Percentiles rank a stretch among this genome's conserved stretches.
Conservation (phyloP, 2,888 invertebrate species). For the Eupsilia transversa region DNA sequence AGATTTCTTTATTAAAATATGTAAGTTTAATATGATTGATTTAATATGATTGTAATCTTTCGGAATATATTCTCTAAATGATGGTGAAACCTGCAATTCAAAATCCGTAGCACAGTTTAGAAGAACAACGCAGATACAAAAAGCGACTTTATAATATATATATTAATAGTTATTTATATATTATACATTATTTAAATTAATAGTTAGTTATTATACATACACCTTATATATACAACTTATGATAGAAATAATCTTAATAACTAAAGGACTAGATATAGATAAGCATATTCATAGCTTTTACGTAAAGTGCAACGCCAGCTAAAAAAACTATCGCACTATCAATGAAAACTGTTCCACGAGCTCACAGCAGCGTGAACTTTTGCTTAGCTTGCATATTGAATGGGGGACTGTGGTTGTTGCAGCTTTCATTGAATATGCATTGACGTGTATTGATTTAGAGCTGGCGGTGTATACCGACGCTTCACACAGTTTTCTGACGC, state of each 20-base stretch:
- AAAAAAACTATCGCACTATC: background rate
- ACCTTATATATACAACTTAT: too few species aligned
- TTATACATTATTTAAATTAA: too few species aligned
- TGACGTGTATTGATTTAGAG: conserved; percentile 46
- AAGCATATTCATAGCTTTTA: background rate
- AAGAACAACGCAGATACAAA: background rate
- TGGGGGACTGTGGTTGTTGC: conserved; percentile 8
- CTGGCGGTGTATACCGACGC: background rate
- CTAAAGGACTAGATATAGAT: too few species aligned
- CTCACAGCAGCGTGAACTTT: conserved; percentile 8
- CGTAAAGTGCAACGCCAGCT: background rate
- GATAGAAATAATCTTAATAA: too few species aligned
- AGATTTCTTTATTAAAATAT: too few species aligned
- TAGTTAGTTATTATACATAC: too few species aligned
- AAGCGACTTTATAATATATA: background rate
- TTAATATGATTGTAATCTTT: too few species aligned
- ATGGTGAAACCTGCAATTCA: background rate
- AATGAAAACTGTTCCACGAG: conserved; percentile 21
- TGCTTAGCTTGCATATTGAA: conserved; percentile 31
- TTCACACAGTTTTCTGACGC: background rate
- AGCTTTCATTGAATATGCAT: conserved; percentile 51
- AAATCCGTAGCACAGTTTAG: background rate
- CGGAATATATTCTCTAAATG: too few species aligned
- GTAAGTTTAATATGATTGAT: too few species aligned
- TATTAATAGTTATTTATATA: too few species aligned